Conservation (phyloP, 2,113 vertebrate species). For the Zapornia atra region DNA sequence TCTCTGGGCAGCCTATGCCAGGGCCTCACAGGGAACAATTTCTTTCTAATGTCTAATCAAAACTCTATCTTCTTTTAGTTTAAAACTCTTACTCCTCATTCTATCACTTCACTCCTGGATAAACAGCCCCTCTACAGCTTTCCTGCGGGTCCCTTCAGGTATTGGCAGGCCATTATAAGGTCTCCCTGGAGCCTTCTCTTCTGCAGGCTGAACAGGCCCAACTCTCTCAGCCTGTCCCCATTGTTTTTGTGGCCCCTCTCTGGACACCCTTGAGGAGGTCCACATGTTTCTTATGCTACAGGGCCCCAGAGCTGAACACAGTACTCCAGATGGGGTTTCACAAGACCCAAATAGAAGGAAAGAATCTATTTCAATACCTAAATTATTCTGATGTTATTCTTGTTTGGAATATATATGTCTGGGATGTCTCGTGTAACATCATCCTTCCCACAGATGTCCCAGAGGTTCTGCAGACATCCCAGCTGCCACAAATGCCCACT, state of each 20-base stretch:
- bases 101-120: rapidly evolving
- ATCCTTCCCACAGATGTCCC: neutral
- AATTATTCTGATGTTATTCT: neutral
- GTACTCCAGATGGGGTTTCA: neutral
- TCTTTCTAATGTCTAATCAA: too few species aligned
- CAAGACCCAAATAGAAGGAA: rapidly evolving
- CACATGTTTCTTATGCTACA: neutral
- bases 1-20: too few species aligned
- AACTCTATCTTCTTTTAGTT: too few species aligned
- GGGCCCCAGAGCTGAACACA: neutral
- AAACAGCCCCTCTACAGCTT: neutral
- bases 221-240: neutral
- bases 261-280: rapidly evolving
- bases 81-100: neutral
- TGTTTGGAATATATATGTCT: neutral
- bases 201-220: neutral
- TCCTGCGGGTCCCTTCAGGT: neutral
- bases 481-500: neutral
- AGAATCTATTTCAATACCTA: neutral
- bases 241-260: neutral
- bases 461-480: neutral
- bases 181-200: rapidly evolving
- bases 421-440: neutral
- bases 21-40: too few species aligned
- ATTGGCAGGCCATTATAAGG: rapidly evolving